These are phyloP conservation scores for Myiozetetes cayanensis DNA, from an alignment of 2,113 vertebrate genomes.

Conservation along the genomic window DNA sequence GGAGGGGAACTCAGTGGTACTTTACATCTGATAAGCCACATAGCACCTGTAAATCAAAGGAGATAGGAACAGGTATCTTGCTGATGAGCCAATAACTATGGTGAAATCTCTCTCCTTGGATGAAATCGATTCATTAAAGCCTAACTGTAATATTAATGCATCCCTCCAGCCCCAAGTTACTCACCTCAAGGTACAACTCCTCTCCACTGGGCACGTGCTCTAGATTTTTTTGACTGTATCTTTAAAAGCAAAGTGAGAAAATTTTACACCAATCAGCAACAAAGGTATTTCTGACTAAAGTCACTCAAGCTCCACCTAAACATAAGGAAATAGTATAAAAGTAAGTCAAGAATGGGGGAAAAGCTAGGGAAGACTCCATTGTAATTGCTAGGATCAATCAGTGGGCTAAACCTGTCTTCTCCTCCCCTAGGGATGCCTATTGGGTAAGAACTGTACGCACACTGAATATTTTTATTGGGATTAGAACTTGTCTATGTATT, in stretches of 20 bases:
- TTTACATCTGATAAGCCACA: not conserved
- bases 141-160: not conserved
- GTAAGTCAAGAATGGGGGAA: not conserved
- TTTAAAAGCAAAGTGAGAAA: not conserved
- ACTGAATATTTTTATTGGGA: too few relatives aligned
- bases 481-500: too few relatives aligned
- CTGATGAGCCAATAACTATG: not conserved
- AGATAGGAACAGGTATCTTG: not conserved
- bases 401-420: not conserved
- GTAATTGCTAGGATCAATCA: not conserved
- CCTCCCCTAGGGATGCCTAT: not conserved
- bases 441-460: too few relatives aligned
- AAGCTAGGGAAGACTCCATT: not conserved
- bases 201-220: not conserved
- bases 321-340: not conserved
- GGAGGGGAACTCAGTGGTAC: not conserved
- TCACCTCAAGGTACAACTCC: not conserved
- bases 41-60: not conserved
- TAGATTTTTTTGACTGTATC: not conserved
- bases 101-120: not conserved
- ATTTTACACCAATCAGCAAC: not conserved
- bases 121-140: not conserved
- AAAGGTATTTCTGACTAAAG: not conserved
- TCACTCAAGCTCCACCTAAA: not conserved
- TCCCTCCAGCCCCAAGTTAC: not conserved